Percentiles rank a stretch among this genome's conserved stretches.
phyloP scores from a whole-genome alignment of 2,797 vertebrate genomes.

The Eospalax fontanierii region DNA sequence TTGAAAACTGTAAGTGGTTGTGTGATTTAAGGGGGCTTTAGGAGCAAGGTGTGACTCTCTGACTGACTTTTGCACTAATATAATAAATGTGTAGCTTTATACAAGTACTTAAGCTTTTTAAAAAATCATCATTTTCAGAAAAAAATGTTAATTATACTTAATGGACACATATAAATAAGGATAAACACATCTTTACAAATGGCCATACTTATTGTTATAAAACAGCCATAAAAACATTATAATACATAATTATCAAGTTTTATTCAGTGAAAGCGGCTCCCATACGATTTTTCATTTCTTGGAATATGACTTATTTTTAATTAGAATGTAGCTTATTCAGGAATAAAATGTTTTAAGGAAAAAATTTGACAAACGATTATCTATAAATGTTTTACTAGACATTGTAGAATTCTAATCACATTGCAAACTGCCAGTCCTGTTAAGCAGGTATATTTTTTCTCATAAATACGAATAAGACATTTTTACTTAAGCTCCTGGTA shows the following conservation, averaged over 20 bases:
- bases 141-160: background rate
- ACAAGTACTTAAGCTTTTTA: no score
- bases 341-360: background rate
- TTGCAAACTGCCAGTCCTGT: background rate
- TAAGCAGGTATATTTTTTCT: background rate
- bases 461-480: background rate
- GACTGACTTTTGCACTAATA: no score
- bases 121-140: background rate
- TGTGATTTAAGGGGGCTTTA: no score
- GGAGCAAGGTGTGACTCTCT: no score
- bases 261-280: background rate
- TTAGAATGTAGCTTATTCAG: background rate
- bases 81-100: no score
- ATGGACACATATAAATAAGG: background rate
- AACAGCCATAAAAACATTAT: background rate
- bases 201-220: background rate
- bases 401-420: background rate
- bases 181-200: background rate
- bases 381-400: background rate
- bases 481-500: background rate
- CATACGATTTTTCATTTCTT: background rate
- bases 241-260: constrained; percentile 6
- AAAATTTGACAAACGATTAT: background rate
- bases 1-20: no score
- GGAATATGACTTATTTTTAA: background rate